phyloP scores from a whole-genome alignment of 2,888 invertebrate species.

The Machimus atricapillus region DNA sequence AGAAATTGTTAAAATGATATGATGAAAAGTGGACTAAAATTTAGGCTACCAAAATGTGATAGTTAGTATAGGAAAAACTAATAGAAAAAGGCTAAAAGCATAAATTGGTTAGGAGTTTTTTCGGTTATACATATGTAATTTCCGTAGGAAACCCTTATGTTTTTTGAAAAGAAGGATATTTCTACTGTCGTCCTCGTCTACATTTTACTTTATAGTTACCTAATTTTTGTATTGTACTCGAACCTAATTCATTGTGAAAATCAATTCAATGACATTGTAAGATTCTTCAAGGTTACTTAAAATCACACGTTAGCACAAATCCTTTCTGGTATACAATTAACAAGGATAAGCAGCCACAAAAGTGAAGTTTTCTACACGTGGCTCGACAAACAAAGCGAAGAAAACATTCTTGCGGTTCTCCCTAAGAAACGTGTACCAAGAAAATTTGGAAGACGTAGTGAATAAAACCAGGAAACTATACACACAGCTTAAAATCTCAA shows the following conservation, averaged over 20 bases:
- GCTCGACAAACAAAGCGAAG: background rate
- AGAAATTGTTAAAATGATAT: too few species aligned
- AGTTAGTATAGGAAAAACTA: too few species aligned
- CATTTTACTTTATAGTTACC: too few species aligned
- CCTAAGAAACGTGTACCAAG: background rate
- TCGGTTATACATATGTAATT: too few species aligned
- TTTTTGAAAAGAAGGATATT: too few species aligned
- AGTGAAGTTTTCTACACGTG: background rate
- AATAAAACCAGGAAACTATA: background rate
- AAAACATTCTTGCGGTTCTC: background rate
- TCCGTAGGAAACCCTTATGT: too few species aligned
- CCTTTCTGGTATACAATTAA: background rate
- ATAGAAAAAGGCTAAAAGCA: too few species aligned
- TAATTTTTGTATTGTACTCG: too few species aligned
- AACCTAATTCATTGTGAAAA: background rate
- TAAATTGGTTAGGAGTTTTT: too few species aligned
- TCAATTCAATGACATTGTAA: background rate
- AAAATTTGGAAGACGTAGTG: background rate
- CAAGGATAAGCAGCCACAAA: background rate
- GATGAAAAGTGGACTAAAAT: too few species aligned
- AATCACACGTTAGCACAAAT: background rate
- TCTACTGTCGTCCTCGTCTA: too few species aligned
- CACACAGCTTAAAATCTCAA: background rate
- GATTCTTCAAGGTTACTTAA: background rate
- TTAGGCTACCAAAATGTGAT: too few species aligned